Percentiles rank a stretch among this genome's conserved stretches.
These are phyloP conservation scores for Belgica antarctica DNA, from an alignment of 2,888 invertebrate genomes.

Conservation along the genomic window DNA sequence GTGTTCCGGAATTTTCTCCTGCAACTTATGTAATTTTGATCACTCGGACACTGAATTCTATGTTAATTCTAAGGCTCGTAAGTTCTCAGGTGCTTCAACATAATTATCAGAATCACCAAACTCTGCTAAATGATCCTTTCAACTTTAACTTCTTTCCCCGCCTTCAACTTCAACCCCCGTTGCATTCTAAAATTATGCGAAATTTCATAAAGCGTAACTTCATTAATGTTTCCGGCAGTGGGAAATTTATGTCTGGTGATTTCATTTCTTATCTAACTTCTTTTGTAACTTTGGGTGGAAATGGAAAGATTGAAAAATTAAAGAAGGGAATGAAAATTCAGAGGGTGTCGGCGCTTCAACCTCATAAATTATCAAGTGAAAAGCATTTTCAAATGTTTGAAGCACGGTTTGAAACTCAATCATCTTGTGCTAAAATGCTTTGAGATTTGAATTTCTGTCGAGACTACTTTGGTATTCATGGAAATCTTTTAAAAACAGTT, in stretches of 20 bases:
- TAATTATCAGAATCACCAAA: too few relatives aligned
- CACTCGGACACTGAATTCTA: too few relatives aligned
- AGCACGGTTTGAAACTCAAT: too few relatives aligned
- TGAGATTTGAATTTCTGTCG: too few relatives aligned
- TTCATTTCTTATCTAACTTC: constrained; percentile 16
- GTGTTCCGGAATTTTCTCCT: too few relatives aligned
- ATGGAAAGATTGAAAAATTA: background rate
- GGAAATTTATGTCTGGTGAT: constrained; percentile 34
- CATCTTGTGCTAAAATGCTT: too few relatives aligned
- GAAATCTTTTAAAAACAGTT: constrained; percentile 7
- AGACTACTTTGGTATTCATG: background rate
- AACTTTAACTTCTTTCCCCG: too few relatives aligned
- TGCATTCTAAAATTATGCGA: background rate
- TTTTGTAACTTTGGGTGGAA: background rate
- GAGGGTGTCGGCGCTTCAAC: background rate
- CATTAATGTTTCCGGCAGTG: constrained; percentile 33
- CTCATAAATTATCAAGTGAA: constrained; percentile 4
- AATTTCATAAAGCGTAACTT: constrained; percentile 14
- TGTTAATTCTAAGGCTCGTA: too few relatives aligned
- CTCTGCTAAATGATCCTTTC: too few relatives aligned
- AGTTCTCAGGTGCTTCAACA: too few relatives aligned
- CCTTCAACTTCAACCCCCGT: background rate
- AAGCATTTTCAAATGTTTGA: too few relatives aligned
- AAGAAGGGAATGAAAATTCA: background rate
- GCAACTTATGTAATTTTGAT: too few relatives aligned